Conservation (phyloP, 2,888 invertebrate genomes). For the Ectemnius cavifrons region DNA sequence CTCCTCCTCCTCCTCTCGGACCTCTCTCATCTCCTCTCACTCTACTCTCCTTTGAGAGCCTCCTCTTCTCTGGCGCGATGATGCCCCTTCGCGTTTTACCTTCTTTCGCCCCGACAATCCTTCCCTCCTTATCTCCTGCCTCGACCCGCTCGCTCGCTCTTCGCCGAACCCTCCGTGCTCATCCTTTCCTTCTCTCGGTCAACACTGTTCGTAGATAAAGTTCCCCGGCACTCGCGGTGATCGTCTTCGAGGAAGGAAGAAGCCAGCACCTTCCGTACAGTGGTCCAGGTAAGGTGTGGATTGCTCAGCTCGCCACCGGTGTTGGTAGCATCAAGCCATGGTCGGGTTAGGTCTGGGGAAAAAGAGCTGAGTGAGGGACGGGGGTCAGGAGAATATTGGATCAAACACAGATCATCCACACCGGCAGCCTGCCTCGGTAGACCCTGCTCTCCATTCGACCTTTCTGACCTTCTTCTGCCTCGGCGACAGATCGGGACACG, state of each 20-base stretch:
- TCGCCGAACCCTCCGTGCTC: slow-evolving; percentile 5
- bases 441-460: background rate
- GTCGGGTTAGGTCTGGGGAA: background rate
- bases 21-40: slow-evolving; percentile 12
- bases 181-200: slow-evolving; percentile 6
- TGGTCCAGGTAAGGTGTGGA: no score
- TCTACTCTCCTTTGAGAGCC: background rate
- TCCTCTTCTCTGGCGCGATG: slow-evolving; percentile 7
- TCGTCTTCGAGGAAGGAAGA: background rate
- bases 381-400: background rate
- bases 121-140: background rate
- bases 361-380: background rate
- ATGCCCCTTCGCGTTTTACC: slow-evolving; percentile 11
- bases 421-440: background rate
- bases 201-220: background rate
- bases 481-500: background rate
- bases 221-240: background rate
- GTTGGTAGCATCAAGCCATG: background rate
- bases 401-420: background rate
- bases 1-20: slow-evolving; percentile 19
- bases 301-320: slow-evolving; percentile 12
- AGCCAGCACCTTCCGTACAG: background rate
- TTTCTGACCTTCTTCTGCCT: background rate
- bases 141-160: slow-evolving; percentile 8
- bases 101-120: slow-evolving; percentile 20